Percentiles rank a stretch among this genome's conserved stretches.
phyloP scores from a whole-genome alignment of 2,113 vertebrate genomes.

The Perca schrenkii region DNA sequence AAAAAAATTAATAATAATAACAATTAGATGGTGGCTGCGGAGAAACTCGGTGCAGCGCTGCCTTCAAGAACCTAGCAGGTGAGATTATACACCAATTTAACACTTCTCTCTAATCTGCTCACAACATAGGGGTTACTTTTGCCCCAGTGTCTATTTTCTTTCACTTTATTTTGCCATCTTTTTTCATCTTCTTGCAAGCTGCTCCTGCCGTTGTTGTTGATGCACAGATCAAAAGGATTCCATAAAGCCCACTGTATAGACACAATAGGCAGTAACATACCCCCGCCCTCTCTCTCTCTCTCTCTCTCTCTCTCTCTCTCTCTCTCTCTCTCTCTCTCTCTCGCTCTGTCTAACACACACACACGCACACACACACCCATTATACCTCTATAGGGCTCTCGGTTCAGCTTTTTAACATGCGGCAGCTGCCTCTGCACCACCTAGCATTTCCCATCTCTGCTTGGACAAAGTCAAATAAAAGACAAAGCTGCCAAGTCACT shows the following conservation, averaged over 20 bases:
- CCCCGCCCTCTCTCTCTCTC: background rate
- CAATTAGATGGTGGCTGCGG: conserved; percentile 1
- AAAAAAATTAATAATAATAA: background rate
- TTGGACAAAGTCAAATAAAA: conserved; percentile 86
- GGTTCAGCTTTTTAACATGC: conserved; percentile 79
- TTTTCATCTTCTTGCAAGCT: conserved; percentile 7
- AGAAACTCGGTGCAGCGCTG: background rate
- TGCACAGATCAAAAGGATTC: conserved; percentile 67
- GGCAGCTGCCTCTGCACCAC: conserved; percentile 74
- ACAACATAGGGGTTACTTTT: background rate
- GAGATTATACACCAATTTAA: conserved; percentile 26
- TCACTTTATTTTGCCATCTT: conserved; percentile 30
- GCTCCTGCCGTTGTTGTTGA: conserved; percentile 63
- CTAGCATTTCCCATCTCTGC: conserved; percentile 71
- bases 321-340: background rate
- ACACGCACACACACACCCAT: conserved; percentile 26
- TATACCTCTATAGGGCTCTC: conserved; percentile 63
- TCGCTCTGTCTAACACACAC: conserved; percentile 10
- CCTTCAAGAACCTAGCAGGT: conserved; percentile 16
- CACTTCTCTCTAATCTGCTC: conserved; percentile 9
- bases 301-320: background rate
- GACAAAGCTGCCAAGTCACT: conserved; percentile 78
- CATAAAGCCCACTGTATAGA: conserved; percentile 53
- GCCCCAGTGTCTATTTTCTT: conserved; percentile 27
- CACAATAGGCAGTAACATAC: conserved; percentile 35